Evolutionary conservation across 2,113 vertebrate species (phyloP), one percentile per base, ranked within the genome.

Genomic region (Leptobrachium leishanense): DNA sequence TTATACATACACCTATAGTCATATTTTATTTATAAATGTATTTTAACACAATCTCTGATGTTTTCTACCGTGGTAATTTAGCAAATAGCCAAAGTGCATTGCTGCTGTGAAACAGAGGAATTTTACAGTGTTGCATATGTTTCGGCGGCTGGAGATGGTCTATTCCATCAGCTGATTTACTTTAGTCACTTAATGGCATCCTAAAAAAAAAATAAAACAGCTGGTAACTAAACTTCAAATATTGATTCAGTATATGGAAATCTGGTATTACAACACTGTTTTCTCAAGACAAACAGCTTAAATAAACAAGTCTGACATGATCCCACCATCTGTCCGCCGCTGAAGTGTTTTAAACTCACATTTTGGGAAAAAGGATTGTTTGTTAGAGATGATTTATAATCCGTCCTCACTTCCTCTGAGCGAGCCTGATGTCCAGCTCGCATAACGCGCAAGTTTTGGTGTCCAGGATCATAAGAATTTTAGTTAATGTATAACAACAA

Each of bases 191-290:
- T 96, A 96, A 96, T 89, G 95, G 95, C 95, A 96, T 98, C 95
- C 96, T 96, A 93, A 92, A 94, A 96, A 95, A 89, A 96, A 98
- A 92, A 93, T 92, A 94, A 96, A 95, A 89, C 97, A 98, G 92
- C 93, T 96, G 96, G 92, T 90, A 87, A 88, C 87, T 87, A 85
- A 88, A 8, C 74, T 82, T 90, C 95, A 96, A 96, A 97, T 97
- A 97, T 98, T 97, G 94, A 95, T 90, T 93, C 90, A 88, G 87
- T 91, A 88, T 93, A 92, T 94, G 91, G 89, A 95, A 92, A 94
- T 94, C 92, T 93, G 92, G 89, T 93, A 89, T 90, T 88, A 83
- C 86, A 85, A 88, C 81, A 80, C 83, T 82, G 85, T 83, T 91
- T 95, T 95, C 95, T 89, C 89, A 89, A 88, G 88, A 92, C 91